Evolutionary conservation across 2,888 invertebrate genomes (phyloP), one percentile per base, ranked within the genome.

Genomic region (Lepidochitona cinerea): DNA sequence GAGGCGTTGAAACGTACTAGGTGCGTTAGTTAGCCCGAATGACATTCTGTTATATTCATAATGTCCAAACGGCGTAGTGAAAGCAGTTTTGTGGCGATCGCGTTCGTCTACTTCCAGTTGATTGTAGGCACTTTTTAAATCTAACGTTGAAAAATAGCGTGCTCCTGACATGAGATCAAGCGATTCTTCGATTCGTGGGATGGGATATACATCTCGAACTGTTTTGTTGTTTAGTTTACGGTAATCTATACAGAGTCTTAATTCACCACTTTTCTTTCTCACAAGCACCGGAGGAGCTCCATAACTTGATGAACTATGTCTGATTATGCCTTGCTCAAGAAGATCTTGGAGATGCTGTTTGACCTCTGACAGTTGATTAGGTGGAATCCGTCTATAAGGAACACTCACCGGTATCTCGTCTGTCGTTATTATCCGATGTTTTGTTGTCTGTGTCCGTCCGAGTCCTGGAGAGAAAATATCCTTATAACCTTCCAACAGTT

Each of bases 21-120:
- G 76, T 26, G 78, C 73, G 37, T 75, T 74, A 1, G 67, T 67
- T 1, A 73, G 37, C 18, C 79, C 77, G 71, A 74, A 78, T 5
- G 68, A 68, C 74, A 79, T 74, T n/a, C 74, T 52, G 33, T 73
- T 64, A 49, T 72, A 76, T 68, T 79, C 77, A 59, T 75, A 76
- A 70, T 73, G 74, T 14, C 76, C 76, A 9, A 64, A 52, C 1
- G 75, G 73, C 7, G 70, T 68, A 6, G 75, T 68, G 64, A 79
- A 80, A 0, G 77, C 77, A 0, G 79, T 80, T 37, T 72, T 74
- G 0, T 41, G 49, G 32, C 75, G 76, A 54, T 75, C 71, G 0
- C 41, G 26, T 37, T 78, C 79, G 4, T 74, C 68, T 1, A 78
- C 37, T 49, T 68, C 73, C n/a, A 73, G 66, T 33, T 78, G 78